A percentile compares a stretch with the other conserved stretches of the same genome.
Evolutionary conservation across 2,797 vertebrate species (phyloP).

Genomic region (Alectoris magna): DNA sequence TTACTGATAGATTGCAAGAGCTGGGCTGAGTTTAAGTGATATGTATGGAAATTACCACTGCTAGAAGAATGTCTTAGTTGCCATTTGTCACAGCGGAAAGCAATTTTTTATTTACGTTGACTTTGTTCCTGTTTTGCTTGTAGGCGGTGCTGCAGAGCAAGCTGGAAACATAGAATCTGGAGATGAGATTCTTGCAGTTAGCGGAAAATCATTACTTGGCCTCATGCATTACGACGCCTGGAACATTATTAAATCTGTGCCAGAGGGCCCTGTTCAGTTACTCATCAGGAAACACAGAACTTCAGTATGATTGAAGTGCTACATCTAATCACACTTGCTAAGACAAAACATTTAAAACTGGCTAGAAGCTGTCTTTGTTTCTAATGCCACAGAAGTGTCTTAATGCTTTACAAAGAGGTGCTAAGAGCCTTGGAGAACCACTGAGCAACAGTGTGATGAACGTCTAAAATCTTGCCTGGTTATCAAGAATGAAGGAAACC

Average conservation of each 20-base stretch:
- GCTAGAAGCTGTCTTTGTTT: slow-evolving; percentile 43
- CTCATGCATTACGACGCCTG: slow-evolving; percentile 93
- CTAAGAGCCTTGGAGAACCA: slow-evolving; percentile 47
- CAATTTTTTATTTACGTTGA: neutral
- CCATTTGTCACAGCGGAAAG: neutral
- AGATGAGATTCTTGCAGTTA: slow-evolving; percentile 91
- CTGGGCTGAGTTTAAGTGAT: neutral
- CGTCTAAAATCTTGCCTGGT: slow-evolving; percentile 12
- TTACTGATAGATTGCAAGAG: neutral
- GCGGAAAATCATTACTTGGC: slow-evolving; percentile 87
- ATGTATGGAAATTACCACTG: neutral
- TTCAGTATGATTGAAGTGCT: slow-evolving; percentile 72
- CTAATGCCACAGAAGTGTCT: slow-evolving; percentile 53
- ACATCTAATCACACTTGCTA: neutral
- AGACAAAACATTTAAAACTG: slow-evolving; percentile 8
- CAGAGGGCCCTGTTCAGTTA: slow-evolving; percentile 88
- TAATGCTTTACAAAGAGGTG: slow-evolving; percentile 47
- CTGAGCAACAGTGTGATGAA: neutral
- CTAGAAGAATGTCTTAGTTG: neutral
- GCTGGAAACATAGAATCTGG: slow-evolving; percentile 87
- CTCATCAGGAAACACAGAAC: slow-evolving; percentile 87
- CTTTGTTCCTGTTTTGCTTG: neutral
- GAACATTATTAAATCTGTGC: slow-evolving; percentile 90
- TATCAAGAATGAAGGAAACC: slow-evolving; percentile 12
- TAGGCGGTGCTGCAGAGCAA: slow-evolving; percentile 92